Base-by-base conservation (phyloP, 2,888 invertebrate genomes). In the Macrosiphum euphorbiae region DNA sequence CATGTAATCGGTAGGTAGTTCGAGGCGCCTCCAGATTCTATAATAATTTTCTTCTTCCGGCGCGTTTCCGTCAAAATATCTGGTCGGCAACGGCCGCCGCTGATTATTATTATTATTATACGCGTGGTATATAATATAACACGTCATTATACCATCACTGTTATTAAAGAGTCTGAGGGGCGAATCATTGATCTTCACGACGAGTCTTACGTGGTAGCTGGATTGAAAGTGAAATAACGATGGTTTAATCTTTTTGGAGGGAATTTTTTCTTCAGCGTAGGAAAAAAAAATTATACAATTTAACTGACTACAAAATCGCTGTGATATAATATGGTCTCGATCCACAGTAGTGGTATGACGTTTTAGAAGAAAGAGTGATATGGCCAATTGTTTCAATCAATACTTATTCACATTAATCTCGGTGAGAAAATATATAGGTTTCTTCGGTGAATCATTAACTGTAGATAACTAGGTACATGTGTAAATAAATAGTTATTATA, bases 21-120 rank as follows among this genome's bases (percentile, higher is more conserved):
- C 20, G 16, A 78, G 78, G 78, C 35, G 78, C 78, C 78, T 41
- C 78, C 78, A 35, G 20, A 78, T 78, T 35, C 20, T 13, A 11
- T 67, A 16, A 20, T 78, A 78, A 35, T 78, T 35, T 78, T 20
- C 78, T 0, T 35, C 35, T 35, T 78, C 58, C 8, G 58, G 26
- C 35, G 8, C 35, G 78, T 78, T 78, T 35, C 35, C 20, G 35
- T 78, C 78, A 78, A 35, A 35, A 67, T 5, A 4, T 20, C n/a
- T 1, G n/a, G 16, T 16, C n/a, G n/a, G n/a, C n/a, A 67, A 16
- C 8, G 1, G 20, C n/a, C n/a, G 7, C n/a, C 4, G 5, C 2
- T 20, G 20, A 3, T 35, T 35, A 78, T 35, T 20, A 67, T 61
- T 28, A 67, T 78, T 7, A 67, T 35, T n/a, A 78, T 5, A 2